Base-by-base conservation (phyloP, 2,113 vertebrate species). In the Aplodontia rufa region DNA sequence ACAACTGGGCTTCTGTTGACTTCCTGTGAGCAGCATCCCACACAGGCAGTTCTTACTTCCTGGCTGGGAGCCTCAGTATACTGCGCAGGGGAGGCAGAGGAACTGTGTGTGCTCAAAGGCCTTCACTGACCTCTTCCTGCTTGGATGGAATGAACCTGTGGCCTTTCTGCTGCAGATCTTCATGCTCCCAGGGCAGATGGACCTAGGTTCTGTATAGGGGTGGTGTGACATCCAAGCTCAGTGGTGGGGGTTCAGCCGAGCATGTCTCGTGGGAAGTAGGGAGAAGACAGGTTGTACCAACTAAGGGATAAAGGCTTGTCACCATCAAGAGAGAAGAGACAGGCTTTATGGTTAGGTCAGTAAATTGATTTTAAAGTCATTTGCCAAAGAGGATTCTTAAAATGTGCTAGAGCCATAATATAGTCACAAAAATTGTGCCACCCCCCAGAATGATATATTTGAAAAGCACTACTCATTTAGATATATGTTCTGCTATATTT, bases 361-460 rank as follows among this genome's bases (percentile, higher is more conserved):
- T 75, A 87, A 92, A 37, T 81, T 95, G 30, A 72, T 90, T 94
- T 90, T 91, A 91, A 92, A 95, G 49, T 49, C 55, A 76, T 19
- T 88, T 94, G 78, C 13, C 94, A 79, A 75, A 86, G 69, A 66
- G 45, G 42, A 87, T 28, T 40, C 66, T 76, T 76, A 76, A 51
- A 83, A 85, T 47, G 16, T 95, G 24, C 58, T 74, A 22, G 35
- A 32, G 51, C n/a, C 66, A 2, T 66, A 12, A 60, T 26, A 37
- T 5, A 49, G 49, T 64, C 51, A 22, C 5, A 3, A 26, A 12
- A 28, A 26, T 37, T 66, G 4, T 16, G 12, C 40, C 11, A 1
- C 14, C 9, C 58, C n/a, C 60, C 37, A 40, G 12, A 45, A 37
- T 40, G 71, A 40, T 47, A 9, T 37, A 20, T 58, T 51, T 82